Evolutionary conservation across 1,140 invertebrate genomes (phyloP).

Genomic region (Brachionus calyciflorus): DNA sequence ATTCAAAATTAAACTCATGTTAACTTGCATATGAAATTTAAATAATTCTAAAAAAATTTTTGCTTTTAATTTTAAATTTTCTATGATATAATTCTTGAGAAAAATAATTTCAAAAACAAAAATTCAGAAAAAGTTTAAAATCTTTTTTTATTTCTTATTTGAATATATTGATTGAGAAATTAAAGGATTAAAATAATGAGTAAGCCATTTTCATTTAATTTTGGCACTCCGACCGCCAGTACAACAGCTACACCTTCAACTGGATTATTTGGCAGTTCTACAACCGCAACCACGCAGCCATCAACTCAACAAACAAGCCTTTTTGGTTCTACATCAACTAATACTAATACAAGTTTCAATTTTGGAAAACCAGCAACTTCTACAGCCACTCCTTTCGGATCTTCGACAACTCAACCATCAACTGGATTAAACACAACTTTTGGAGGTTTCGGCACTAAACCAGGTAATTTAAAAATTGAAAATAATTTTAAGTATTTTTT

Average conservation of each 20-base stretch:
- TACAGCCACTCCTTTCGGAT: not conserved
- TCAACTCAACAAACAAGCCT: conserved; percentile 14
- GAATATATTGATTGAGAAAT: not conserved
- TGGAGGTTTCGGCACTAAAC: conserved; percentile 42
- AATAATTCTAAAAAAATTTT: not conserved
- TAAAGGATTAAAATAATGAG: not conserved
- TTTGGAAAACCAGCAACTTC: conserved; percentile 14
- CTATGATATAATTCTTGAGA: too few relatives aligned
- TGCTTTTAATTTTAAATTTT: not conserved
- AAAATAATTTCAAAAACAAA: not conserved
- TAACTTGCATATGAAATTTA: too few relatives aligned
- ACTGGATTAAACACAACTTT: conserved; percentile 49
- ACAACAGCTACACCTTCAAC: not conserved
- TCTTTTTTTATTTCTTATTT: too few relatives aligned
- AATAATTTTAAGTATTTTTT: not conserved
- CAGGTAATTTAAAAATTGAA: not conserved
- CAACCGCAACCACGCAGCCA: not conserved
- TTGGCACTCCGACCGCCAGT: not conserved
- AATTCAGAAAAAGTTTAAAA: too few relatives aligned
- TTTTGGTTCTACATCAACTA: not conserved
- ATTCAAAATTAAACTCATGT: too few relatives aligned
- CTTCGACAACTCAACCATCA: conserved; percentile 46
- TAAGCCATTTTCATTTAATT: conserved; percentile 25
- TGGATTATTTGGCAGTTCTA: conserved; percentile 46
- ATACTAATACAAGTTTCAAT: not conserved